Evolutionary conservation across 2,113 vertebrate genomes (phyloP), one percentile per base, ranked within the genome.

Genomic region (Anhinga rufa): DNA sequence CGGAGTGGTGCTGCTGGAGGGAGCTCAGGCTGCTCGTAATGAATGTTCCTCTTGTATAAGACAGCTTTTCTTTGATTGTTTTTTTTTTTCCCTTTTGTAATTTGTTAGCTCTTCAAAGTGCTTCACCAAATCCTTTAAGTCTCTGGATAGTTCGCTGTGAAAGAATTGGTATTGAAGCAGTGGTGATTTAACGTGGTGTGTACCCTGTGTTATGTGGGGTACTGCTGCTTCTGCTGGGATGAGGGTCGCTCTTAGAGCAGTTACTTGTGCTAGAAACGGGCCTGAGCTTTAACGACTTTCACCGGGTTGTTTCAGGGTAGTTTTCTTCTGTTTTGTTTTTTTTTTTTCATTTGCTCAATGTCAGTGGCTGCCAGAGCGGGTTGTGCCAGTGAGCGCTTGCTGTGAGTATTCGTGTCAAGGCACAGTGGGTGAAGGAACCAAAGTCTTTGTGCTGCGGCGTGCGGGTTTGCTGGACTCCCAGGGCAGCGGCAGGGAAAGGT

Each of bases 211-310:
- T 42, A 6, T 7, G 5, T 16, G 72, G 62, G 84, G 32, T 4
- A 6, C 54, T 26, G 54, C 54, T 19, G 61, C 55, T 38, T 40
- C 69, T 32, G 69, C 28, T 5, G 5, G 26, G 69, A 8, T 7
- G 36, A 17, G 40, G 17, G 46, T 11, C 1, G 7, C 58, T 21
- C 42, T 6, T 4, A 1, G 65, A 10, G 42, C 9, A 2, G 44
- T 14, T 28, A 1, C 14, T 8, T 12, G 62, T 10, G 71, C 38
- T 34, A 6, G 70, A 9, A 24, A 22, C 0, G 4, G 19, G 44
- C 40, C 40, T 3, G 7, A 46, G 34, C 34, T 17, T 7, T 12
- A 9, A 3, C 6, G 3, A 1, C 40, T 34, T 64, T 32, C 29
- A 18, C 40, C 3, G 5, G 25, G 5, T 24, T 22, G 29, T 15